phyloP scores from a whole-genome alignment of 2,888 invertebrate species.

The Cremastinae sp. region DNA sequence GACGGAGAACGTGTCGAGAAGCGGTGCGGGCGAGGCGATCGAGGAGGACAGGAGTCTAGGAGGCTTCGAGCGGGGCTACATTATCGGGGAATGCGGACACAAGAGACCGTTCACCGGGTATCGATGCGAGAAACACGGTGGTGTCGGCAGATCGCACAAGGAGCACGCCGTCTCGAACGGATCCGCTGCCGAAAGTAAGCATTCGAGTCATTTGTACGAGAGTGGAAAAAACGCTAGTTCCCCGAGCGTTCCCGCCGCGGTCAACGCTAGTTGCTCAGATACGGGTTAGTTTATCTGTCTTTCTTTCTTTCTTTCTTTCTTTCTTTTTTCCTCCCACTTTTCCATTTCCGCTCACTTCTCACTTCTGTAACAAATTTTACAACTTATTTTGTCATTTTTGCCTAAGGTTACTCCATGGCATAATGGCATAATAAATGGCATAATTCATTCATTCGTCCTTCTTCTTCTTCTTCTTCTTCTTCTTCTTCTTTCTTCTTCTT shows the following conservation, averaged over 20 bases:
- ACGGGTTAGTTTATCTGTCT: conserved; percentile 67
- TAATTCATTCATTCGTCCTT: too few relatives aligned
- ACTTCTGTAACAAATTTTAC: too few relatives aligned
- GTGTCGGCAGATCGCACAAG: conserved; percentile 56
- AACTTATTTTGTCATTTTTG: too few relatives aligned
- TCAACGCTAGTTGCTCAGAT: conserved; percentile 76
- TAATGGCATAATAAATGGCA: too few relatives aligned
- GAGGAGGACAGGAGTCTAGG: conserved; percentile 64
- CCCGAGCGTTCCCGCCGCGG: conserved; percentile 75
- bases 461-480: too few relatives aligned
- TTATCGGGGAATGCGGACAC: conserved; percentile 77
- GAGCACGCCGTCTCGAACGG: conserved; percentile 74
- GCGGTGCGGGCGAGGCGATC: conserved; percentile 61
- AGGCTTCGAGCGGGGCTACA: conserved; percentile 71
- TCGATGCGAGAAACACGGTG: conserved; percentile 78
- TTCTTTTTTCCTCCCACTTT: conserved; percentile 2
- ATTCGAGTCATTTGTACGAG: conserved; percentile 71
- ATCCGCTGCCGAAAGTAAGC: conserved; percentile 70
- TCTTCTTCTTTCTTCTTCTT: too few relatives aligned
- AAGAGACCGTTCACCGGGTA: conserved; percentile 74
- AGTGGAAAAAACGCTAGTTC: conserved; percentile 76
- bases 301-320: not conserved
- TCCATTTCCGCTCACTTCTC: conserved; percentile 5
- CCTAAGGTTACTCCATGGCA: too few relatives aligned
- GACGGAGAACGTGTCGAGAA: conserved; percentile 75